Percentiles rank a stretch among this genome's conserved stretches.
Evolutionary conservation across 2,113 vertebrate species (phyloP).

Genomic region (Boulengeromyrus knoepffleri): DNA sequence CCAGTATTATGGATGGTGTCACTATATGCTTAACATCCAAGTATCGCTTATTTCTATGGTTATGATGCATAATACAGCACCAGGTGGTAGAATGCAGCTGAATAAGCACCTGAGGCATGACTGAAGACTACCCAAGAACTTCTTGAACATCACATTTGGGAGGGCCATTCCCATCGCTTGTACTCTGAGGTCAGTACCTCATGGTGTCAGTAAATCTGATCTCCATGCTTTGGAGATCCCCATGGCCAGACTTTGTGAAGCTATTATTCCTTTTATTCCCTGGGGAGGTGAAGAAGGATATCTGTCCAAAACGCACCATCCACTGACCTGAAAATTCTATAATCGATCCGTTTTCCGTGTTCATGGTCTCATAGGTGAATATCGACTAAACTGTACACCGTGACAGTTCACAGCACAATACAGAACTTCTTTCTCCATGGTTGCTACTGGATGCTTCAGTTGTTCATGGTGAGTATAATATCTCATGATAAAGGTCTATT

Average conservation of each 20-base stretch:
- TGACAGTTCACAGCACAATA: neutral
- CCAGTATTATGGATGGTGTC: neutral
- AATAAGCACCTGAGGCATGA: neutral
- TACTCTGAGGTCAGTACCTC: neutral
- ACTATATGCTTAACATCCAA: neutral
- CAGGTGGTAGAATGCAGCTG: neutral
- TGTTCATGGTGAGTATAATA: neutral
- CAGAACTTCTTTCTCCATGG: neutral
- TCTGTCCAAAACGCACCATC: neutral
- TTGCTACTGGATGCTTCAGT: neutral
- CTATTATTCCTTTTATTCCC: neutral
- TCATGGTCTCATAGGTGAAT: neutral
- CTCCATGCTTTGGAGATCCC: neutral
- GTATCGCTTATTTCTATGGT: neutral
- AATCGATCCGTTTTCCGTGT: neutral
- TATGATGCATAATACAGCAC: neutral
- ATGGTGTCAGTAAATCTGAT: neutral
- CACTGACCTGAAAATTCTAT: neutral
- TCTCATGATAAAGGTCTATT: neutral
- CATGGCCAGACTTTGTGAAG: neutral
- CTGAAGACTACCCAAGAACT: neutral
- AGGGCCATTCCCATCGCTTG: neutral
- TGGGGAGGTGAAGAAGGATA: neutral
- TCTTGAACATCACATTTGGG: neutral
- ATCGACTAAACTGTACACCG: neutral